Evolutionary conservation across 35 echinoderm and acorn worm genomes (phyloP).

Genomic region (Strongylocentrotus purpuratus): DNA sequence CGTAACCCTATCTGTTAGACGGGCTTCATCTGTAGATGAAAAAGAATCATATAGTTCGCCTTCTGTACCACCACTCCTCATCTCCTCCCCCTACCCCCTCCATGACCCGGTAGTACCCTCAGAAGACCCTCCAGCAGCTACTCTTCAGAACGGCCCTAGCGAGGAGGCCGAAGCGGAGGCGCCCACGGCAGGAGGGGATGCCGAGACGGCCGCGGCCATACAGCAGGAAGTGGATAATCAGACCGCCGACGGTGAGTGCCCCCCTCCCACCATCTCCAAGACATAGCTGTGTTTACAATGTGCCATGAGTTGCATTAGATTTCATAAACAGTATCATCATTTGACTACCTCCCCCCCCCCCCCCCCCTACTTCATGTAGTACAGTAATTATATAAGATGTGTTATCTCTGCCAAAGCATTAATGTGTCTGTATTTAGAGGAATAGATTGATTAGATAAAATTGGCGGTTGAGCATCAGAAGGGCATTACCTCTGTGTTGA

Average conservation of each 20-base stretch:
- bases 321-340: not conserved
- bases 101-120: not conserved
- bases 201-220: not conserved
- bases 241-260: conserved; percentile 51
- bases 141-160: not conserved
- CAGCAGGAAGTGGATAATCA: conserved; percentile 53
- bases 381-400: too few relatives aligned
- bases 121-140: not conserved
- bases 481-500: too few relatives aligned
- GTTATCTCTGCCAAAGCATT: not conserved
- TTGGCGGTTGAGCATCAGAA: too few relatives aligned
- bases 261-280: not conserved
- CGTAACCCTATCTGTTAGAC: not conserved
- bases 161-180: not conserved
- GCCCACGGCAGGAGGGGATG: conserved; percentile 28
- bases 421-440: not conserved
- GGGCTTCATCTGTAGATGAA: not conserved
- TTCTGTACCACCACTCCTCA: not conserved
- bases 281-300: not conserved
- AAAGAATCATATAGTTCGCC: not conserved
- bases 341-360: too few relatives aligned
- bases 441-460: not conserved
- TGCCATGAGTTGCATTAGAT: not conserved
- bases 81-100: not conserved
- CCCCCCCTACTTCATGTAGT: not conserved